These are phyloP conservation scores for Chalcosyrphus nemorum DNA, from an alignment of 2,888 invertebrate genomes.

Conservation along the genomic window DNA sequence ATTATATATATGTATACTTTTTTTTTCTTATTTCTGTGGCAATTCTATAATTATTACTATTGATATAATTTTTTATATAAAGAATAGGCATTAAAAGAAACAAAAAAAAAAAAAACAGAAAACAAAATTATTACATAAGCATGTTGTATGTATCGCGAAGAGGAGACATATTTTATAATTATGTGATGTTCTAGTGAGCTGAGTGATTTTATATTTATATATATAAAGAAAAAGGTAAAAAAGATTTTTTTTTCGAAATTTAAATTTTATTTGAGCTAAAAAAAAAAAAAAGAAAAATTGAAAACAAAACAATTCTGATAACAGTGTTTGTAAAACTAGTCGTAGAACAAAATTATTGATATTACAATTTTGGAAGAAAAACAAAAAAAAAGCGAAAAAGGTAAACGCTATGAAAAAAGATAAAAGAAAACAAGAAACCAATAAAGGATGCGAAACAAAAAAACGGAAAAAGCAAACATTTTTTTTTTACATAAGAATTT, in stretches of 20 bases:
- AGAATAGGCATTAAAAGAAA: slow-evolving; percentile 35
- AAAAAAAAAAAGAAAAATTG: slow-evolving; percentile 23
- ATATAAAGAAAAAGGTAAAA: slow-evolving; percentile 47
- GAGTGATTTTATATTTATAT: slow-evolving; percentile 71
- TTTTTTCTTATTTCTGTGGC: slow-evolving; percentile 53
- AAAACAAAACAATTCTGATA: slow-evolving; percentile 54
- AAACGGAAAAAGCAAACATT: slow-evolving; percentile 23
- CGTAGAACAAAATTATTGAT: slow-evolving; percentile 71
- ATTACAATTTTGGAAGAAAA: slow-evolving; percentile 54
- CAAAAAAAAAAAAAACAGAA: too few species aligned
- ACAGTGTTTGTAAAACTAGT: slow-evolving; percentile 72
- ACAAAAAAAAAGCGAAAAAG: slow-evolving; percentile 44
- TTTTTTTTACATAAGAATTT: not conserved
- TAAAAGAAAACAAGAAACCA: slow-evolving; percentile 36
- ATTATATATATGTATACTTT: not conserved
- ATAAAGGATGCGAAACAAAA: slow-evolving; percentile 67
- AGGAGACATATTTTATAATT: slow-evolving; percentile 69
- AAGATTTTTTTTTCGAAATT: slow-evolving; percentile 53
- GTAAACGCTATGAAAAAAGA: slow-evolving; percentile 53
- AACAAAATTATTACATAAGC: slow-evolving; percentile 58
- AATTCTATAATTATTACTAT: slow-evolving; percentile 52
- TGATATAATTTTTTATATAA: slow-evolving; percentile 41
- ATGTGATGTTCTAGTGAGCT: slow-evolving; percentile 72
- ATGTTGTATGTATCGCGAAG: slow-evolving; percentile 63
- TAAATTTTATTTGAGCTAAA: slow-evolving; percentile 62